Evolutionary conservation across 2,797 vertebrate genomes (phyloP), one percentile per base, ranked within the genome.

Genomic region (Platyrinchus mystaceus): DNA sequence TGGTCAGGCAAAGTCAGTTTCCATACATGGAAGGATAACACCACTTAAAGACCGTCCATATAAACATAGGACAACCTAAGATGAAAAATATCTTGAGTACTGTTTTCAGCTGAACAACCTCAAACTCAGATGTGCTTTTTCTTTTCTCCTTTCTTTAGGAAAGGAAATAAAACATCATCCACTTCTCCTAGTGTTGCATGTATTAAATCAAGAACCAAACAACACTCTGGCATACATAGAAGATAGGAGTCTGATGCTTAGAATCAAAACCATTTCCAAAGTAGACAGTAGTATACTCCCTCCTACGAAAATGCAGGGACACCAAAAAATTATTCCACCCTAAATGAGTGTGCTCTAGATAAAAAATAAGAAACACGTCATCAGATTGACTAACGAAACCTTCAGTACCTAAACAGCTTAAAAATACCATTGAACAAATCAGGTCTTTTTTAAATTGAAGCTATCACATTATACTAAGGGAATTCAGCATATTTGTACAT

Each of bases 381-480:
- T 55, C n/a, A 70, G 22, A 9, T 55, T 47, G 19, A 59, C 10
- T 73, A 30, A 83, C 74, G 15, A 93, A 87, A 30, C 14, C 13
- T 64, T 56, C 34, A 56, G 28, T 41, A 92, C 23, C 26, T 41
- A 41, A 76, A 53, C 3, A 76, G 50, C 15, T 78, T 77, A 70
- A 60, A 63, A 87, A 44, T 18, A 17, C 9, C n/a, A 62, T 1
- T 74, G n/a, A 88, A 79, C 32, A 81, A 89, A 66, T n/a, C 4
- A 27, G 6, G 36, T 41, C 0, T 50, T 26, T 70, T 50, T 52
- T 70, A 73, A 55, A 63, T 14, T 70, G 27, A 89, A 59, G 18
- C 0, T 75, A 34, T 44, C 15, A 10, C 32, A 49, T 36, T 26
- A 36, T 2, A 16, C 4, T 3, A 68, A 34, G 2, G 9, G 26